Conservation (phyloP, 1,140 invertebrate genomes). For the Drosophila insularis region DNA sequence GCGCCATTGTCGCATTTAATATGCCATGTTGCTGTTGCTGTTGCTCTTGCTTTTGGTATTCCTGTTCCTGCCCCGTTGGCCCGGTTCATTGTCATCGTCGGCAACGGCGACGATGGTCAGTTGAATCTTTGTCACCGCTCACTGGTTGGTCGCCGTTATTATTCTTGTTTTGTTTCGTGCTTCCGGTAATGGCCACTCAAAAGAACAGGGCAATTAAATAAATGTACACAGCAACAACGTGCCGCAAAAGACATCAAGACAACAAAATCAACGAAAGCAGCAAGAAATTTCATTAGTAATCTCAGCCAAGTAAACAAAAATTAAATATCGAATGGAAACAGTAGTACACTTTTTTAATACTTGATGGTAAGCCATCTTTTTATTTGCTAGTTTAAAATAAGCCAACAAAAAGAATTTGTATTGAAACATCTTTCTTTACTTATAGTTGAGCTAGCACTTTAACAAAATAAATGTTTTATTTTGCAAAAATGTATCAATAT, state of each 20-base stretch:
- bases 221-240: slow-evolving; percentile 51
- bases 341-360: background rate
- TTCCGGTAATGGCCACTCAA: slow-evolving; percentile 55
- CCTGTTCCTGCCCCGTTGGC: slow-evolving; percentile 7
- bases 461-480: too few relatives aligned
- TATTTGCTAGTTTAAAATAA: too few relatives aligned
- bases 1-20: slow-evolving; percentile 73
- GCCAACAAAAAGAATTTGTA: too few relatives aligned
- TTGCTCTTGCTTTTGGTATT: slow-evolving; percentile 16
- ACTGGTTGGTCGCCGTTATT: slow-evolving; percentile 23
- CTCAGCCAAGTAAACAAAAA: background rate
- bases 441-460: too few relatives aligned
- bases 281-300: slow-evolving; percentile 1
- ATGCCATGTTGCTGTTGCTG: slow-evolving; percentile 34
- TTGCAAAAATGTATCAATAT: too few relatives aligned
- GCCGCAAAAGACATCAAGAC: slow-evolving; percentile 38
- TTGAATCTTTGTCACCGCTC: slow-evolving; percentile 32
- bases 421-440: too few relatives aligned
- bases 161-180: slow-evolving; percentile 21
- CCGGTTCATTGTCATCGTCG: too few relatives aligned
- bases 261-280: slow-evolving; percentile 18
- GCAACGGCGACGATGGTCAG: slow-evolving; percentile 14
- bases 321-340: background rate
- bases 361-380: too few relatives aligned
- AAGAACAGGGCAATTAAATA: slow-evolving; percentile 60